These are phyloP conservation scores for Geotrypetes seraphini DNA, from an alignment of 2,797 vertebrate genomes.

Conservation along the genomic window DNA sequence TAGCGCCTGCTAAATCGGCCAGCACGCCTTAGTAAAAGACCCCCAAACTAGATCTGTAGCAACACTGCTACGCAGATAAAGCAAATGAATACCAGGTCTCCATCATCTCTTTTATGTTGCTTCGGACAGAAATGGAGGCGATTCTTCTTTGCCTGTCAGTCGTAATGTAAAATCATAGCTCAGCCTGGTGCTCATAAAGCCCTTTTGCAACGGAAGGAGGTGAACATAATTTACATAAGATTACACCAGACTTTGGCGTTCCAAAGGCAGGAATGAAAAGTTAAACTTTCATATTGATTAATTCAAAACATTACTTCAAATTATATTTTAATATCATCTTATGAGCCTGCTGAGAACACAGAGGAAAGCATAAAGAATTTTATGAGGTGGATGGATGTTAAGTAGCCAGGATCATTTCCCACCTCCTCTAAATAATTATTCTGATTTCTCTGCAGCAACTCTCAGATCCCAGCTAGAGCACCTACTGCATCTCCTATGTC, in stretches of 20 bases:
- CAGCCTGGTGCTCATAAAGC: background rate
- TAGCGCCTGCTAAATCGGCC: no score
- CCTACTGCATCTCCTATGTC: no score
- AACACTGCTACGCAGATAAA: background rate
- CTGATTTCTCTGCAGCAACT: no score
- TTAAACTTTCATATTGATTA: background rate
- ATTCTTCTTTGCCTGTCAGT: background rate
- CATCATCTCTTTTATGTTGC: background rate
- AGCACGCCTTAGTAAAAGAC: no score
- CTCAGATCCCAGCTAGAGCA: no score
- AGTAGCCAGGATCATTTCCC: background rate
- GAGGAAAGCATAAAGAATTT: background rate
- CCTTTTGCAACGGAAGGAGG: background rate
- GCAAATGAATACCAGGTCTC: background rate
- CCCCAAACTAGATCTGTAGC: no score
- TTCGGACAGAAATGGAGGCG: background rate
- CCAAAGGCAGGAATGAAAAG: background rate
- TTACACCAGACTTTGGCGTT: background rate
- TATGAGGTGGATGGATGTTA: background rate
- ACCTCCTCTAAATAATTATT: no score
- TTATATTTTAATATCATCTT: background rate
- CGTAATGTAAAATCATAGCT: background rate
- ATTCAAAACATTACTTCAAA: background rate
- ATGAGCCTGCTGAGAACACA: background rate
- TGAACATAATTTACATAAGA: fast-evolving